Conservation (phyloP, 1,140 invertebrate genomes). For the Cotesia chilonis region DNA sequence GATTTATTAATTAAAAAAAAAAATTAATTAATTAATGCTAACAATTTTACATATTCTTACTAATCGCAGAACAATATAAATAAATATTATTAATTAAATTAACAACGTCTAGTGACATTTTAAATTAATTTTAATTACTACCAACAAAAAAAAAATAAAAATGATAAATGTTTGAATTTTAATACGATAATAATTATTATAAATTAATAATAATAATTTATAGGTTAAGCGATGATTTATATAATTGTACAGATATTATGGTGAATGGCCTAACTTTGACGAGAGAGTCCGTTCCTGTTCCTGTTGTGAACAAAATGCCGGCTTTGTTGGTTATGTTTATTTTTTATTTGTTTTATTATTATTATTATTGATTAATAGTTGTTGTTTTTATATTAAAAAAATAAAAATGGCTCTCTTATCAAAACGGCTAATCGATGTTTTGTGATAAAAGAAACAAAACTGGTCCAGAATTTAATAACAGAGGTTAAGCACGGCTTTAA, state of each 20-base stretch:
- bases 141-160: neutral
- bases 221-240: slow-evolving; percentile 51
- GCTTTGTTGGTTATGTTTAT: no score
- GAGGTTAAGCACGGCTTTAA: slow-evolving; percentile 24
- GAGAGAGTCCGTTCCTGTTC: slow-evolving; percentile 45
- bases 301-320: no score
- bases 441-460: slow-evolving; percentile 57
- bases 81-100: slow-evolving; percentile 22
- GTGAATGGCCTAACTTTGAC: slow-evolving; percentile 57
- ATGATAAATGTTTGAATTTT: slow-evolving; percentile 62
- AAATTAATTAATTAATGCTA: slow-evolving; percentile 46
- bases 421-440: slow-evolving; percentile 60
- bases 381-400: slow-evolving; percentile 20
- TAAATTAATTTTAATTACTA: slow-evolving; percentile 51
- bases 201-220: slow-evolving; percentile 59
- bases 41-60: slow-evolving; percentile 68
- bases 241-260: slow-evolving; percentile 65
- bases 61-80: slow-evolving; percentile 56
- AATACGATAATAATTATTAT: slow-evolving; percentile 67
- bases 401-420: slow-evolving; percentile 44
- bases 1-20: slow-evolving; percentile 57
- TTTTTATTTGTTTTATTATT: no score
- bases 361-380: slow-evolving; percentile 16
- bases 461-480: slow-evolving; percentile 37
- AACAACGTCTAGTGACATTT: slow-evolving; percentile 61